A percentile compares a stretch with the other conserved stretches of the same genome.
phyloP scores from a whole-genome alignment of 2,888 invertebrate species.

The Corbicula japonica region DNA sequence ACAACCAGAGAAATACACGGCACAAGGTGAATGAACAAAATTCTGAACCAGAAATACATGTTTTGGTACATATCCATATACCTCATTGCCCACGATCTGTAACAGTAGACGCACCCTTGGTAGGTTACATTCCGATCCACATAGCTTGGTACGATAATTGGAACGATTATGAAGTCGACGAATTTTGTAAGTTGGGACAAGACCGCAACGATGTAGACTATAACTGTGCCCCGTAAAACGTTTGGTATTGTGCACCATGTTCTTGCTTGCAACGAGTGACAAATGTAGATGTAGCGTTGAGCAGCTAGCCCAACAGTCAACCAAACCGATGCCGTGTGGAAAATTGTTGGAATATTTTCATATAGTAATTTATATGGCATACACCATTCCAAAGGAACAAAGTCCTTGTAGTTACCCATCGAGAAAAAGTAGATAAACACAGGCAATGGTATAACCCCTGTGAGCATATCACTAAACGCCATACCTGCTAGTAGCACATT shows the following conservation, averaged over 20 bases:
- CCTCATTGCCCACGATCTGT: constrained; percentile 69
- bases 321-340: constrained; percentile 98
- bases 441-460: constrained; percentile 88
- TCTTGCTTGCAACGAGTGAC: constrained; percentile 95
- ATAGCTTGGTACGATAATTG: constrained; percentile 89
- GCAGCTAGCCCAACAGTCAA: constrained; percentile 95
- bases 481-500: constrained; percentile 98
- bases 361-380: constrained; percentile 89
- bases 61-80: constrained; percentile 92
- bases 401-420: constrained; percentile 94
- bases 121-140: constrained; percentile 71
- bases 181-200: constrained; percentile 94
- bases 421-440: constrained; percentile 97
- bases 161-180: constrained; percentile 90
- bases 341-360: constrained; percentile 87
- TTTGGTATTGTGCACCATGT: constrained; percentile 90
- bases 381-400: constrained; percentile 92
- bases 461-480: constrained; percentile 98
- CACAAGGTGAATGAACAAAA: constrained; percentile 95
- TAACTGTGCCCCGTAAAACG: constrained; percentile 91
- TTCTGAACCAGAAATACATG: constrained; percentile 92
- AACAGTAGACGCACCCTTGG: constrained; percentile 69
- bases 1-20: constrained; percentile 96
- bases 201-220: constrained; percentile 93
- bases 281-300: constrained; percentile 97